phyloP scores from a whole-genome alignment of 2,797 vertebrate genomes.

The Tadarida brasiliensis region DNA sequence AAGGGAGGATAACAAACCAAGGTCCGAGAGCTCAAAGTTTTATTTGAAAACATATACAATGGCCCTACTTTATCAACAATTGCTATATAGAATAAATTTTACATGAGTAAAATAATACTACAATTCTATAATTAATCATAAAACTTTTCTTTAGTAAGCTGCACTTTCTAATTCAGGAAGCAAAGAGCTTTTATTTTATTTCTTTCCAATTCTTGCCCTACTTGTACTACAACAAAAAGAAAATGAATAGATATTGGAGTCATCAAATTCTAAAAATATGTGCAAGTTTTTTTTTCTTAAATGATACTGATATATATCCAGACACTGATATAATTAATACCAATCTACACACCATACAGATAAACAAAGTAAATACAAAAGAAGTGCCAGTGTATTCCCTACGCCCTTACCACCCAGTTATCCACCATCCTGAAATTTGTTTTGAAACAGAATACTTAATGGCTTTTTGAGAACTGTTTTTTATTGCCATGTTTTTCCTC shows the following conservation, averaged over 20 bases:
- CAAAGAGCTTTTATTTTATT: conserved; percentile 55
- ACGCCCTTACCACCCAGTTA: not conserved
- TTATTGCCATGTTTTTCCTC: not conserved
- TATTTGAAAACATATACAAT: conserved; percentile 36
- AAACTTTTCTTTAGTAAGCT: conserved; percentile 12
- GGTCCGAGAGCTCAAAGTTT: not conserved
- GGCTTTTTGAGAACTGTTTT: conserved; percentile 53
- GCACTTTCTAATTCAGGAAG: conserved; percentile 62
- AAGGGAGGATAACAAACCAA: conserved; percentile 14
- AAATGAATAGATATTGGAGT: conserved; percentile 44
- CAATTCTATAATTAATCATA: conserved; percentile 27
- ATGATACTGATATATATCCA: not conserved
- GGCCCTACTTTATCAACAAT: not conserved
- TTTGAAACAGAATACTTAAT: conserved; percentile 18
- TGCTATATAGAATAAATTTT: conserved; percentile 4
- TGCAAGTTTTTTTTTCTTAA: not conserved
- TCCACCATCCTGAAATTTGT: conserved; percentile 31
- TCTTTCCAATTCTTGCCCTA: not conserved
- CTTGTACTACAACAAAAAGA: conserved; percentile 49
- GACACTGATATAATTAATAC: not conserved
- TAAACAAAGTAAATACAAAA: not conserved
- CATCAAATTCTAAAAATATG: not conserved
- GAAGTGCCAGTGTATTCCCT: not conserved
- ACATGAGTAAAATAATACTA: conserved; percentile 34
- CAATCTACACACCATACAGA: not conserved